Base-by-base conservation (phyloP, 1,140 invertebrate species). In the Cryptotermes secundus region DNA sequence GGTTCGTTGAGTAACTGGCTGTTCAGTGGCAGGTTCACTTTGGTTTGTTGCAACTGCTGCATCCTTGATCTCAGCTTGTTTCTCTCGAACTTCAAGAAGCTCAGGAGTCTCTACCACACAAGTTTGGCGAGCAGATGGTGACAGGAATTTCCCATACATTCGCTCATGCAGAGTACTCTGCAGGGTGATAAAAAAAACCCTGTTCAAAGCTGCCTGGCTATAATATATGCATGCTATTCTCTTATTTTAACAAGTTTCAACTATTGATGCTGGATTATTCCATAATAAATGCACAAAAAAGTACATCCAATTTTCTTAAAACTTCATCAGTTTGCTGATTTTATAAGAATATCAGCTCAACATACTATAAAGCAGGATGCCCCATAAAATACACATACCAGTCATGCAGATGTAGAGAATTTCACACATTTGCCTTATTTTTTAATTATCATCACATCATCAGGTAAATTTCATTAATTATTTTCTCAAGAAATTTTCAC, bases 101-200 rank as follows among this genome's bases (percentile, higher is more conserved):
- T 96, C 96, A 0, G 96, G 93, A 87, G 95, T 95, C 91, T 98
- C 96, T 86, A 97, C 95, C 14, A 97, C 92, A 81, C 93, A 92
- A 87, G 94, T 94, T 31, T 92, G 92, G 53, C 90, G 90, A 65
- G 90, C 89, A 79, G 91, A 87, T 85, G 91, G 90, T 24, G 93
- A 91, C 34, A 95, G 88, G 26, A 93, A 93, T 89, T 97, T 96
- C 31, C 97, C 96, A 89, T 98, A 98, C 85, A 97, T 94, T 87
- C 95, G 93, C 89, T 97, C 95, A 88, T 97, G 95, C 22, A 97
- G 90, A 26, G 90, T 90, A 88, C 95, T 95, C 95, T 96, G 89
- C 85, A 91, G 1, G 38, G 6, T 4, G 6, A 59, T 31, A 31
- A 26, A 72, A 59, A 31, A 72, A 16, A 31, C n/a, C 31, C 26